Percentiles rank a stretch among this genome's conserved stretches.
phyloP scores from a whole-genome alignment of 1,140 invertebrate species.

The Drosophila eugracilis region DNA sequence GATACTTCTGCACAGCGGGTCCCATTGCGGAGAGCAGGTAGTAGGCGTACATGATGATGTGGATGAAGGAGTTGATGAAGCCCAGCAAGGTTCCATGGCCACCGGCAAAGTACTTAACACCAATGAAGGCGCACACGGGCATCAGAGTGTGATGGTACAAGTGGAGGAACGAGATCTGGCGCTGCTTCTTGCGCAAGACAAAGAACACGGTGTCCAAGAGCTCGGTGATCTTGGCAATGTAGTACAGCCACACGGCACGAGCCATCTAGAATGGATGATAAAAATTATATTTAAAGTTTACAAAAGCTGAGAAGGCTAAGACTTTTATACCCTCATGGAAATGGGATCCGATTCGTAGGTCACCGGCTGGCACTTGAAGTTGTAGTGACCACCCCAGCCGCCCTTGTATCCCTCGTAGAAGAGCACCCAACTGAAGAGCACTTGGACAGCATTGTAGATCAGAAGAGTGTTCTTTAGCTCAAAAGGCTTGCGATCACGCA shows the following conservation, averaged over 20 bases:
- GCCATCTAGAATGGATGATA: slow-evolving; percentile 86
- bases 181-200: slow-evolving; percentile 91
- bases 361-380: slow-evolving; percentile 93
- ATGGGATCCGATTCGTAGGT: slow-evolving; percentile 91
- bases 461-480: slow-evolving; percentile 91
- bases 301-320: too few relatives aligned
- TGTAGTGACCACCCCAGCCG: slow-evolving; percentile 91
- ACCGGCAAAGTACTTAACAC: slow-evolving; percentile 91
- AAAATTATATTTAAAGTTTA: slow-evolving; percentile 20
- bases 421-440: slow-evolving; percentile 90
- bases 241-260: slow-evolving; percentile 88
- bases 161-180: slow-evolving; percentile 91
- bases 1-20: slow-evolving; percentile 92
- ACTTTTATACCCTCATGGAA: slow-evolving; percentile 90
- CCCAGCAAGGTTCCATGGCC: slow-evolving; percentile 93
- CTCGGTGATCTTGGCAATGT: slow-evolving; percentile 88
- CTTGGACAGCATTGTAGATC: slow-evolving; percentile 92
- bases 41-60: slow-evolving; percentile 93
- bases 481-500: slow-evolving; percentile 94
- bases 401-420: slow-evolving; percentile 88
- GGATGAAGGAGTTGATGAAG: slow-evolving; percentile 92
- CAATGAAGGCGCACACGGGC: slow-evolving; percentile 93
- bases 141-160: slow-evolving; percentile 91
- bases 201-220: slow-evolving; percentile 92
- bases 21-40: slow-evolving; percentile 93